Evolutionary conservation across 1,140 invertebrate genomes (phyloP), one percentile per base, ranked within the genome.

Genomic region (Sitodiplosis mosellana): DNA sequence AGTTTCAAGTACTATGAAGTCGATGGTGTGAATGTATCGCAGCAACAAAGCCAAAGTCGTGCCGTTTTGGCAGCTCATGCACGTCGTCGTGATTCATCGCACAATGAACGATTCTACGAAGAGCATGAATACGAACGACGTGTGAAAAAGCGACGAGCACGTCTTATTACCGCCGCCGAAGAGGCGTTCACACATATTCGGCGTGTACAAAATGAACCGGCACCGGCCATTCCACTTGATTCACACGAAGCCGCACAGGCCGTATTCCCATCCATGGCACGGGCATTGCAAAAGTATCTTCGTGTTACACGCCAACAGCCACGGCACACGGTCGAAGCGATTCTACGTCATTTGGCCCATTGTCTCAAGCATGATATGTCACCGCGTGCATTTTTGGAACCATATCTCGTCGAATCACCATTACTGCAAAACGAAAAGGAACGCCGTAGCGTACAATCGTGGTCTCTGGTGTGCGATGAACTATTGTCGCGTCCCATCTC

Each of bases 1-100:
- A 88, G 85, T 60, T 92, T 95, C 56, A 96, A 97, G 60, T 92
- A 95, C 64, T 98, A 98, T 65, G 89, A 97, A 63, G 87, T 98
- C 1, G 93, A 97, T 59, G 87, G 81, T 15, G 78, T 81, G 36
- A 81, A 74, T 53, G 69, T 77, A n/a, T 75, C 76, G 44, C 70
- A 78, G 51, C 77, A 81, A 47, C 71, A 78, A 40, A 74, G 76
- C 17, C 75, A 78, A 52, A 70, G 71, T 54, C 69, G 73, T 59
- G 75, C 80, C 11, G 75, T 83, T 50, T 65, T 85, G 49, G 76
- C 78, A 6, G 75, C 77, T 1, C 80, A 81, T 59, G 73, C 79
- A 1, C 61, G 78, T 6, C 71, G 87, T 15, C 74, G 87, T 19
- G 75, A 90, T 56, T 87, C 87, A 54, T 86, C 87, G 56, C 92